phyloP scores from a whole-genome alignment of 2,888 invertebrate species.

The Syritta pipiens region DNA sequence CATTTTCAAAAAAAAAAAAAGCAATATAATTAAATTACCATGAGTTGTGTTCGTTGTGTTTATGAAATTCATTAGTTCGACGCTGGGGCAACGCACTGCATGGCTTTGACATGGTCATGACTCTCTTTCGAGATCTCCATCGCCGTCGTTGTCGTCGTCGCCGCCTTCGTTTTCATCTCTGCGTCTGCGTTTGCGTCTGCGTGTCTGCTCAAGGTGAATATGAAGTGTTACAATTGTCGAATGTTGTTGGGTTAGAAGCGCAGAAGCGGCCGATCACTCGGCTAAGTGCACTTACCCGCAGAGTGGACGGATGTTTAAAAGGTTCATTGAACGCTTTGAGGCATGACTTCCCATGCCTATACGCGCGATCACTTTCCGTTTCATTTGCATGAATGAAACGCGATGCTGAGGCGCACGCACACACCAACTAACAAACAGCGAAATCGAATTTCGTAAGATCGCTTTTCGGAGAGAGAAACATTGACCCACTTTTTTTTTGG shows the following conservation, averaged over 20 bases:
- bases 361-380: conserved; percentile 34
- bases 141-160: neutral
- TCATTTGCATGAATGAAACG: conserved; percentile 39
- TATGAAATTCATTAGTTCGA: conserved; percentile 48
- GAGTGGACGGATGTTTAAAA: conserved; percentile 6
- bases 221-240: conserved; percentile 33
- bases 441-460: conserved; percentile 56
- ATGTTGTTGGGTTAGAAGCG: conserved; percentile 15
- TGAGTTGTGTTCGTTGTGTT: conserved; percentile 30
- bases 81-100: conserved; percentile 58
- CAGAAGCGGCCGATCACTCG: no score
- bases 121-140: conserved; percentile 41
- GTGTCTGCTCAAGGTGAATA: conserved; percentile 64
- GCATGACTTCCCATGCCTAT: conserved; percentile 15
- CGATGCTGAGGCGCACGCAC: conserved; percentile 32
- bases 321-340: conserved; percentile 65
- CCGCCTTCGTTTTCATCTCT: no score
- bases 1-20: conserved; percentile 7
- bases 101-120: conserved; percentile 65
- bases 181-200: conserved; percentile 26
- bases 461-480: conserved; percentile 65
- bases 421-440: conserved; percentile 1
- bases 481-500: conserved; percentile 67
- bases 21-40: conserved; percentile 24
- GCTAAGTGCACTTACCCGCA: conserved; percentile 25